Percentiles rank a stretch among this genome's conserved stretches.
Evolutionary conservation across 2,888 invertebrate genomes (phyloP).

Genomic region (Trachelus tabidus): DNA sequence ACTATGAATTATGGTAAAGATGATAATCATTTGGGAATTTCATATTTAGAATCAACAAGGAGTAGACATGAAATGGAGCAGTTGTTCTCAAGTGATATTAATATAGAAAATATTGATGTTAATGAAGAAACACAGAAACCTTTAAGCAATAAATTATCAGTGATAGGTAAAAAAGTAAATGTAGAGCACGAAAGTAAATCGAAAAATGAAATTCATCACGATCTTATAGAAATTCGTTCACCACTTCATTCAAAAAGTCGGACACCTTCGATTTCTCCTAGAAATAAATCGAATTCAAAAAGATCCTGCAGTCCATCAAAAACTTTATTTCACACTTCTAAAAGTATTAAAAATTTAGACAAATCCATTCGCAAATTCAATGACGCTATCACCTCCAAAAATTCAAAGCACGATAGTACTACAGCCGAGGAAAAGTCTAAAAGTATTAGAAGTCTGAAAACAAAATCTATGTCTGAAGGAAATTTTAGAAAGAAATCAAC

Average conservation of each 20-base stretch:
- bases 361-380: background rate
- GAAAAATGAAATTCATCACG: background rate
- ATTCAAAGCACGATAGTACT: background rate
- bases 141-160: background rate
- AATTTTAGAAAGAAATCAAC: constrained; percentile 16
- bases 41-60: background rate
- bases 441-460: constrained; percentile 27
- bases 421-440: constrained; percentile 4
- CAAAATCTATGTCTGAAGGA: constrained; percentile 40
- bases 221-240: background rate
- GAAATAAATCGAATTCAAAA: background rate
- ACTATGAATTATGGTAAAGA: background rate
- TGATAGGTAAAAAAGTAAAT: background rate
- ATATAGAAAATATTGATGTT: background rate
- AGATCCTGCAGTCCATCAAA: constrained; percentile 12
- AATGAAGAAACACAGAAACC: background rate
- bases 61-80: background rate
- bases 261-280: background rate
- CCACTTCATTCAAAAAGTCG: background rate
- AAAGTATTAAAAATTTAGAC: background rate
- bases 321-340: background rate
- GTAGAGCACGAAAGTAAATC: background rate
- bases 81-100: background rate
- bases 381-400: background rate
- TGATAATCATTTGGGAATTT: background rate